Evolutionary conservation across 2,888 invertebrate genomes (phyloP).

Genomic region (Notocelia uddmanniana): DNA sequence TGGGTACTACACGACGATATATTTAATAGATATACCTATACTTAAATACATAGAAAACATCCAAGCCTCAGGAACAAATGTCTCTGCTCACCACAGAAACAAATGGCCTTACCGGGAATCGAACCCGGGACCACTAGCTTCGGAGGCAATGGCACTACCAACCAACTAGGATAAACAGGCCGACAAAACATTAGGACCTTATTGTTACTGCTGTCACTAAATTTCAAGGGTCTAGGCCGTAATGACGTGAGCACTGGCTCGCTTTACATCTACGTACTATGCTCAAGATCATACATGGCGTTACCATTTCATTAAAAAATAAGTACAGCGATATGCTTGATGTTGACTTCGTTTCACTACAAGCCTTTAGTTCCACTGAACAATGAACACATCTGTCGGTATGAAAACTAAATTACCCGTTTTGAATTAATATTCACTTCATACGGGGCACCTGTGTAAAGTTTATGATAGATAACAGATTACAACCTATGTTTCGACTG

Average conservation of each 20-base stretch:
- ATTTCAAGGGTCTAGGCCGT: no score
- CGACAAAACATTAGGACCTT: no score
- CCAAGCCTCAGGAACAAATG: no score
- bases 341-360: conserved; percentile 3
- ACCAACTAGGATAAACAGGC: no score
- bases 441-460: conserved; percentile 24
- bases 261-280: background rate
- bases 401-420: background rate
- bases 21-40: no score
- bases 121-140: no score
- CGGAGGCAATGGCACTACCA: no score
- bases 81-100: no score
- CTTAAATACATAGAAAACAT: no score
- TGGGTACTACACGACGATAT: no score
- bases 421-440: conserved; percentile 26
- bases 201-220: background rate
- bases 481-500: conserved; percentile 5
- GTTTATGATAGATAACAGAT: conserved; percentile 20
- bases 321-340: background rate
- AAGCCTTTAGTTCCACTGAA: conserved; percentile 13
- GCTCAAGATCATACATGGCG: background rate
- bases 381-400: conserved; percentile 1
- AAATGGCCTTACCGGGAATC: no score
- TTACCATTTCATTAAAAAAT: no score
- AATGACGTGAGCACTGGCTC: background rate